Evolutionary conservation across 2,888 invertebrate genomes (phyloP), one percentile per base, ranked within the genome.

Genomic region (Allolobophora icterica): DNA sequence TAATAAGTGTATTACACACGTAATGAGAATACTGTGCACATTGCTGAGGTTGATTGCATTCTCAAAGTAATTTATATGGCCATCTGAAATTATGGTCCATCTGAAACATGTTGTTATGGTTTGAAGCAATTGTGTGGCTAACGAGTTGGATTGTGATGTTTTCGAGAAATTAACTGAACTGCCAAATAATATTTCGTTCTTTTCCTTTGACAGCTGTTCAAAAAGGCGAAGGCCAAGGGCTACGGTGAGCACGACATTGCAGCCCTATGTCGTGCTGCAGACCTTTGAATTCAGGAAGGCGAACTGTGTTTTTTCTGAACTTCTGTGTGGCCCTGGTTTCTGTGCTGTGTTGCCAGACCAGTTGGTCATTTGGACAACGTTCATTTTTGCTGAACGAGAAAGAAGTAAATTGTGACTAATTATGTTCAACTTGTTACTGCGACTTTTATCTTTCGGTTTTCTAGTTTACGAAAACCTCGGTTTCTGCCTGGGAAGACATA

Each of bases 201-300:
- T 71, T 71, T 71, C 5, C 38, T 34, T 87, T 90, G 84, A 35
- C 94, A 95, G 95, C 93, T 98, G 94, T 99, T 98, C 96, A 99
- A 99, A 96, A 98, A 98, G 95, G 98, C 98, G 93, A 97, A 98
- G 95, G 97, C 98, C 92, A 97, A 98, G 94, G 99, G 99, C 34
- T 98, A 98, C 95, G 97, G 98, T 89, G 97, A 98, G 94, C 98
- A 98, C 95, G 99, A 99, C 96, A 97, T 97, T 35, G 97, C 98
- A 93, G 98, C 98, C 93, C 98, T 99, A 92, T 98, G 98, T 96
- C 97, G 94, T 90, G 95, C 95, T 33, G 94, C 95, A 0, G 94
- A 94, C 89, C 89, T 93, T 24, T 93, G 89, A 91, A 89, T n/a
- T 40, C 33, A 2, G 40, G 40, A 40, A 21, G n/a, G 6, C 15